Base-by-base conservation (phyloP, 2,888 invertebrate genomes). In the Sinelater perroti region DNA sequence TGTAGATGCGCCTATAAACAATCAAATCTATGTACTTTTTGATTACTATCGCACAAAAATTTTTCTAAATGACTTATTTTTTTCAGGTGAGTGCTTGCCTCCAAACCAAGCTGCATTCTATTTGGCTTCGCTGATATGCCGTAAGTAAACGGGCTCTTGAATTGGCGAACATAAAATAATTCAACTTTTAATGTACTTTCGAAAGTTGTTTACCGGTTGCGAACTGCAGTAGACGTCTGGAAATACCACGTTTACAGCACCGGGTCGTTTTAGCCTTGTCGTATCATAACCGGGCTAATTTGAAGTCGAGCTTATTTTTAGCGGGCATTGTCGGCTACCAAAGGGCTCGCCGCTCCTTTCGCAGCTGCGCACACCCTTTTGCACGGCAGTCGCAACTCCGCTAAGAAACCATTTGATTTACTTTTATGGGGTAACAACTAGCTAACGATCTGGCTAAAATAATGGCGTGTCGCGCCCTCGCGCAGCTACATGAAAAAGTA, bases 401-500 rank as follows among this genome's bases (percentile, higher is more conserved):
- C 28, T 35, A 50, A 50, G 50, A 50, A 50, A 50, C 28, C 38
- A 38, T 52, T 52, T 44, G 52, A 52, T 52, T 50, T 56, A 36
- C 31, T 44, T 56, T 45, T 51, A 51, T 44, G 35, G 50, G 56
- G 45, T 56, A 45, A 45, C 44, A 49, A 45, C 36, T 50, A 50
- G 26, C 36, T 56, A 56, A 56, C 56, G 56, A 56, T 51, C 55
- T 51, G 35, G 26, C 36, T 45, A 51, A 36, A 44, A 51, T 59
- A 60, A 55, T 58, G 42, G 31, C 62, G 40, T 64, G 67, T 68
- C 68, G 66, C 68, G 52, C 67, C 65, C 69, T 68, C 59, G 67
- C 63, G 60, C 55, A 60, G 46, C 61, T 58, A 71, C 71, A 71
- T 63, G 71, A 71, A 70, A 70, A 71, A 68, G 68, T 71, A 71